Percentiles rank a stretch among this genome's conserved stretches.
These are phyloP conservation scores for Poeciliopsis occidentalis DNA, from an alignment of 2,113 vertebrate species.

Conservation along the genomic window DNA sequence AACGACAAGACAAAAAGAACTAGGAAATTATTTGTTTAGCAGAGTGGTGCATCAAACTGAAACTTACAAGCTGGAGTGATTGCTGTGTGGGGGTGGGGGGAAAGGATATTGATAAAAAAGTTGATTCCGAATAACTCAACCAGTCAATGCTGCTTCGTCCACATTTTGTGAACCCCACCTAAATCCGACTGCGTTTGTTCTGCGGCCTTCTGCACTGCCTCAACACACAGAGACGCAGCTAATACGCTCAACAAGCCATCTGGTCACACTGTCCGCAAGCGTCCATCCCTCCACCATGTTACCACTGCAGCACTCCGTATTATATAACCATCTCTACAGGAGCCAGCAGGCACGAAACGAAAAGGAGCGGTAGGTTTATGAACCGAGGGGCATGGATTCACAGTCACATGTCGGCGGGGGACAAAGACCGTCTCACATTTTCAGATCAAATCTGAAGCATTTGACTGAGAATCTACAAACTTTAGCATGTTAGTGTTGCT, in stretches of 20 bases:
- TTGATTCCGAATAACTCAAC: not conserved
- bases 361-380: not conserved
- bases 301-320: not conserved
- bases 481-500: not conserved
- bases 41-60: too few relatives aligned
- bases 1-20: too few relatives aligned
- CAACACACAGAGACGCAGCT: conserved; percentile 3
- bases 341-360: conserved; percentile 2
- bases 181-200: not conserved
- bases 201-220: conserved; percentile 1
- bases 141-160: too few relatives aligned
- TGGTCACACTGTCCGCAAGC: conserved; percentile 31
- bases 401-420: not conserved
- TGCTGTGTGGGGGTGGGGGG: too few relatives aligned
- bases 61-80: too few relatives aligned
- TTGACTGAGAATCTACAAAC: not conserved
- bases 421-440: conserved; percentile 11
- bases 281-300: conserved; percentile 7
- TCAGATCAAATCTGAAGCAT: not conserved
- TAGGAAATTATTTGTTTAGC: too few relatives aligned
- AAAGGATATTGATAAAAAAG: too few relatives aligned
- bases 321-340: conserved; percentile 13
- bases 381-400: conserved; percentile 15
- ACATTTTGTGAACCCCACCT: too few relatives aligned
- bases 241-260: conserved; percentile 32